These are phyloP conservation scores for Malurus leucopterus DNA, from an alignment of 2,797 vertebrate genomes.

Conservation along the genomic window DNA sequence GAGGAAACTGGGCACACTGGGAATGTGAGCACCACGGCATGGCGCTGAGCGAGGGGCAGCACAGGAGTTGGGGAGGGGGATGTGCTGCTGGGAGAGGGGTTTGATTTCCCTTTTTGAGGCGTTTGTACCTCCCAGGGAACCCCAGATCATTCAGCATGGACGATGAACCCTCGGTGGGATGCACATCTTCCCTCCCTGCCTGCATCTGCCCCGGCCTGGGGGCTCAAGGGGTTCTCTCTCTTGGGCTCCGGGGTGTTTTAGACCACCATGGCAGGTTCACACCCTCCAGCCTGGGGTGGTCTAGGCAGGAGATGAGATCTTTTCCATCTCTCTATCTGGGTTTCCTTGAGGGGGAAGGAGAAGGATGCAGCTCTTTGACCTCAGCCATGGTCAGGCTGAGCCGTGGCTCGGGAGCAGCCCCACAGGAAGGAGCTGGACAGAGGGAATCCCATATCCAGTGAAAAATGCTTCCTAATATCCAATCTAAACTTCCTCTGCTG, in stretches of 20 bases:
- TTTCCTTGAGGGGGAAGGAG: not conserved
- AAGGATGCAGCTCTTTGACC: not conserved
- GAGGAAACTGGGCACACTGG: not conserved
- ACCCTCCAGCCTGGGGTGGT: not conserved
- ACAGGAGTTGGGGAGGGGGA: not conserved
- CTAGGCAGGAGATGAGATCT: not conserved
- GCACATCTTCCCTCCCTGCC: not conserved
- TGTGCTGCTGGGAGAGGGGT: not conserved
- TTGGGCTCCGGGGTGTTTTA: not conserved
- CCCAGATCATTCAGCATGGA: not conserved
- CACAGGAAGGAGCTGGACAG: fast-evolving
- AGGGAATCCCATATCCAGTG: not conserved
- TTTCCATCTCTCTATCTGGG: not conserved
- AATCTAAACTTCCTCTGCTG: not conserved
- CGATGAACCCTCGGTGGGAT: not conserved
- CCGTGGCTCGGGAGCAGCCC: not conserved
- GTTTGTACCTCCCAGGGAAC: not conserved
- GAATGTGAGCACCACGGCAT: fast-evolving
- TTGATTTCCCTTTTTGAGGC: not conserved
- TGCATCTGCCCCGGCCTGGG: not conserved
- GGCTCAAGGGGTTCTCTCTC: not conserved
- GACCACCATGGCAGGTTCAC: not conserved
- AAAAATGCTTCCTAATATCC: not conserved
- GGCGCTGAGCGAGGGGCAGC: not conserved
- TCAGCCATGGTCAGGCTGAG: not conserved